Percentiles rank a stretch among this genome's conserved stretches.
Evolutionary conservation across 1,140 invertebrate species (phyloP).

Genomic region (Achroia grisella): DNA sequence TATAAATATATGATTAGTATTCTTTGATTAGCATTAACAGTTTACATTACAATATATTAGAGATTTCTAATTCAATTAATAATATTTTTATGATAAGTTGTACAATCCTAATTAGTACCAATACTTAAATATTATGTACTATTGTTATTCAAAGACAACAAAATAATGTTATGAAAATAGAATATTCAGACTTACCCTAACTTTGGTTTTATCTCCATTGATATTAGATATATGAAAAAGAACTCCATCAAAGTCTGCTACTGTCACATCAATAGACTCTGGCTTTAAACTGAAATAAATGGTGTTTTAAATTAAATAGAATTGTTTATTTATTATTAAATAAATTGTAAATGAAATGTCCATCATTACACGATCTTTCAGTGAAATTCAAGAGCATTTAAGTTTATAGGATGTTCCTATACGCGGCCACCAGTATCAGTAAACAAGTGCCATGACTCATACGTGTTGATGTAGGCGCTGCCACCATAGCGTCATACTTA

Average conservation of each 20-base stretch:
- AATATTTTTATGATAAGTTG: too few relatives aligned
- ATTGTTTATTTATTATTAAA: too few relatives aligned
- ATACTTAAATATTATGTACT: too few relatives aligned
- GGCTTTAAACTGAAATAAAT: constrained; percentile 87
- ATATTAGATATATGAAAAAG: constrained; percentile 98
- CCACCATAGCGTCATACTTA: constrained; percentile 43
- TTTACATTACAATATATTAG: too few relatives aligned
- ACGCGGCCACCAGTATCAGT: constrained; percentile 43
- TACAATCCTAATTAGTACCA: too few relatives aligned
- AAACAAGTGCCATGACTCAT: constrained; percentile 61
- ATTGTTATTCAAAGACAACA: too few relatives aligned
- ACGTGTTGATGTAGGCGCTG: constrained; percentile 49
- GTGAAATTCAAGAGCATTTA: constrained; percentile 56
- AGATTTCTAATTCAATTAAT: too few relatives aligned
- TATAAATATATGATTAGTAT: too few relatives aligned
- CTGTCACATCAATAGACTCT: constrained; percentile 93
- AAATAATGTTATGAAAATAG: too few relatives aligned
- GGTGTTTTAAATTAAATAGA: not conserved
- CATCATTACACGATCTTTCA: constrained; percentile 27
- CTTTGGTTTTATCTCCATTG: constrained; percentile 96
- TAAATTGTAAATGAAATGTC: not conserved
- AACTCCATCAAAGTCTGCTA: constrained; percentile 99
- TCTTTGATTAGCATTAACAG: too few relatives aligned
- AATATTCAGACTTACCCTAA: constrained; percentile 82
- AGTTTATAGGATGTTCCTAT: constrained; percentile 45